Conservation (phyloP, 30 jellyfish, hydroid and myxozoan species). For the Aurelia sp. region DNA sequence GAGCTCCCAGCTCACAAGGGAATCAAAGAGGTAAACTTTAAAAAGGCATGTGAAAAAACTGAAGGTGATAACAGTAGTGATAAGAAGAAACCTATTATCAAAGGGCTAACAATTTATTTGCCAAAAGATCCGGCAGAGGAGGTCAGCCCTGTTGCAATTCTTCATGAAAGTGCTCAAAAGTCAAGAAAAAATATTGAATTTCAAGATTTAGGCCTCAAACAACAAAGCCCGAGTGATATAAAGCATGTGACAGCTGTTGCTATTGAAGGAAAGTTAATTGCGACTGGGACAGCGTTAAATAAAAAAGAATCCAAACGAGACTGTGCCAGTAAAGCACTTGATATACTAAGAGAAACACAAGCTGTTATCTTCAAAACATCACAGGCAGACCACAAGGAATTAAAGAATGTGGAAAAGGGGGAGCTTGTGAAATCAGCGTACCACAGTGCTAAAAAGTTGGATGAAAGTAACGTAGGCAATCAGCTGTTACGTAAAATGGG, state of each 20-base stretch:
- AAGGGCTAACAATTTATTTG: slow-evolving; percentile 28
- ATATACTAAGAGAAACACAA: slow-evolving; percentile 32
- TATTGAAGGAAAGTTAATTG: slow-evolving; percentile 63
- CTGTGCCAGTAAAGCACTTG: slow-evolving; percentile 77
- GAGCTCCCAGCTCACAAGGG: slow-evolving; percentile 31
- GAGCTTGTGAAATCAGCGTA: slow-evolving; percentile 65
- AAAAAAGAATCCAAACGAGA: slow-evolving; percentile 77
- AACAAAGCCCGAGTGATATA: neutral
- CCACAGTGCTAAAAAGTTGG: slow-evolving; percentile 71
- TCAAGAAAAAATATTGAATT: slow-evolving; percentile 59
- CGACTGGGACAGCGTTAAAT: slow-evolving; percentile 60
- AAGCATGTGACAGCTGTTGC: slow-evolving; percentile 59
- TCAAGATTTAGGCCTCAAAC: slow-evolving; percentile 46
- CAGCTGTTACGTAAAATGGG: slow-evolving; percentile 93
- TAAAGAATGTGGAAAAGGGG: slow-evolving; percentile 55
- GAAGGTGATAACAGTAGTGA: too few species aligned
- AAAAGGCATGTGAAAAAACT: slow-evolving; percentile 7
- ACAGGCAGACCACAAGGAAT: slow-evolving; percentile 42
- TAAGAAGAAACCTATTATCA: neutral
- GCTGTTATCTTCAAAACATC: slow-evolving; percentile 5
- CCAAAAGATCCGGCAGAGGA: slow-evolving; percentile 21
- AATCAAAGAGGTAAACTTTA: slow-evolving; percentile 37
- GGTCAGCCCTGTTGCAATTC: slow-evolving; percentile 41
- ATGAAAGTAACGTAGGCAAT: slow-evolving; percentile 82
- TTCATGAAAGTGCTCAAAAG: slow-evolving; percentile 85